Percentiles rank a stretch among this genome's conserved stretches.
phyloP scores from a whole-genome alignment of 2,113 vertebrate species.

The Tupaia tana region DNA sequence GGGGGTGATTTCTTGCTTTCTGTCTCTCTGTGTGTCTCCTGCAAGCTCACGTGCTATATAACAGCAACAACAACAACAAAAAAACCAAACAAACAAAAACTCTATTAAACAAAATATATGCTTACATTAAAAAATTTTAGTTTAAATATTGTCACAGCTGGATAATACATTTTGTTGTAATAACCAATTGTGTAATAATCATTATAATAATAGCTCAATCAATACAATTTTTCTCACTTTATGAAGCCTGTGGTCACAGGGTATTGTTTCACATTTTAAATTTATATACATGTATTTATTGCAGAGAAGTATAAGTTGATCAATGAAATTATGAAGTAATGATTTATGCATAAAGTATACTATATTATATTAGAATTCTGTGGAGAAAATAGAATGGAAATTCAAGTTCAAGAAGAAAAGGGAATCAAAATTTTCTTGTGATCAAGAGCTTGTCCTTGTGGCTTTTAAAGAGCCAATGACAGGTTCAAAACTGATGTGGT shows the following conservation, averaged over 20 bases:
- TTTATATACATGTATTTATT: constrained; percentile 31
- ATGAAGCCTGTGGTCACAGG: not conserved
- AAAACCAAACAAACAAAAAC: too few relatives aligned
- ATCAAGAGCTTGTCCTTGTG: not conserved
- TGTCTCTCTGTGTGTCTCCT: too few relatives aligned
- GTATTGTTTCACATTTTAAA: constrained; percentile 36
- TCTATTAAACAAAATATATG: too few relatives aligned
- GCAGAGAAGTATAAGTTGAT: not conserved
- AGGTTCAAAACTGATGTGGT: not conserved
- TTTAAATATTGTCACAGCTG: not conserved
- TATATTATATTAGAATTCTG: not conserved
- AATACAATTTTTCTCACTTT: constrained; percentile 8
- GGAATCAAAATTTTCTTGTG: constrained; percentile 26
- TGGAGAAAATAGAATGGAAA: not conserved
- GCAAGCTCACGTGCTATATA: too few relatives aligned
- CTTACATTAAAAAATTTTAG: not conserved
- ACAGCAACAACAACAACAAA: too few relatives aligned
- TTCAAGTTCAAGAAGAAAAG: constrained; percentile 26
- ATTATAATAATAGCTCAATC: not conserved
- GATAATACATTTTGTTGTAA: not conserved
- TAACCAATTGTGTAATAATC: not conserved
- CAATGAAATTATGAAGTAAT: not conserved
- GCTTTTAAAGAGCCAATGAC: not conserved
- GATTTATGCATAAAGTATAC: not conserved
- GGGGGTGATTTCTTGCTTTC: too few relatives aligned